A percentile compares a stretch with the other conserved stretches of the same genome.
These are phyloP conservation scores for Phymatocera aterrima DNA, from an alignment of 2,888 invertebrate species.

Conservation along the genomic window DNA sequence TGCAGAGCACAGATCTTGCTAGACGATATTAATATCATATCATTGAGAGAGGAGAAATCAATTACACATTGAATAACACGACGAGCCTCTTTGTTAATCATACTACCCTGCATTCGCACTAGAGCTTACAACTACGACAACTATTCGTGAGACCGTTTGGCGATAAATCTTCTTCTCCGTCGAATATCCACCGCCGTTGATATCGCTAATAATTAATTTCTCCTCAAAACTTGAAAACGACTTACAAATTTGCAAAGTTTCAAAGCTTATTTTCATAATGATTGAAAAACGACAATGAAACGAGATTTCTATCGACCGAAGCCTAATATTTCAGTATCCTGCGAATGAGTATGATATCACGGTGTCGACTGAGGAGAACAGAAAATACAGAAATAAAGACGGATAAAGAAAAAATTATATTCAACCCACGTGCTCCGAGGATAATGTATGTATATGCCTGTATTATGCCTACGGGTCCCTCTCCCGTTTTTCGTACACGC, in stretches of 20 bases:
- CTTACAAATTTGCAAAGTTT: not conserved
- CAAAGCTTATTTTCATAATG: too few relatives aligned
- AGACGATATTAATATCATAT: too few relatives aligned
- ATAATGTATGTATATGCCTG: too few relatives aligned
- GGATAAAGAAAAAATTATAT: not conserved
- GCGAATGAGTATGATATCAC: not conserved
- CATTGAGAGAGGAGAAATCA: not conserved
- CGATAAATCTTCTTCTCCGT: conserved; percentile 1
- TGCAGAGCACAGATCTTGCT: too few relatives aligned
- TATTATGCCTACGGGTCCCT: not conserved
- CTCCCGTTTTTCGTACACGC: not conserved
- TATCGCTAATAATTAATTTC: not conserved
- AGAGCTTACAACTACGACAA: not conserved
- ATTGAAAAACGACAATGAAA: too few relatives aligned
- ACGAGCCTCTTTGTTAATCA: not conserved
- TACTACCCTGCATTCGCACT: not conserved
- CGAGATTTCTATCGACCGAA: too few relatives aligned
- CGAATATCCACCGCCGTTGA: not conserved
- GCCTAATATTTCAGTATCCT: not conserved
- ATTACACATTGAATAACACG: not conserved
- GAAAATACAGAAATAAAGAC: not conserved
- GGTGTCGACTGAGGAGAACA: not conserved
- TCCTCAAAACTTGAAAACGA: not conserved
- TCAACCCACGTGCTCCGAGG: not conserved
- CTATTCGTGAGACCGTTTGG: not conserved